Evolutionary conservation across 2,888 invertebrate genomes (phyloP).

Genomic region (Drosophila lacicola): DNA sequence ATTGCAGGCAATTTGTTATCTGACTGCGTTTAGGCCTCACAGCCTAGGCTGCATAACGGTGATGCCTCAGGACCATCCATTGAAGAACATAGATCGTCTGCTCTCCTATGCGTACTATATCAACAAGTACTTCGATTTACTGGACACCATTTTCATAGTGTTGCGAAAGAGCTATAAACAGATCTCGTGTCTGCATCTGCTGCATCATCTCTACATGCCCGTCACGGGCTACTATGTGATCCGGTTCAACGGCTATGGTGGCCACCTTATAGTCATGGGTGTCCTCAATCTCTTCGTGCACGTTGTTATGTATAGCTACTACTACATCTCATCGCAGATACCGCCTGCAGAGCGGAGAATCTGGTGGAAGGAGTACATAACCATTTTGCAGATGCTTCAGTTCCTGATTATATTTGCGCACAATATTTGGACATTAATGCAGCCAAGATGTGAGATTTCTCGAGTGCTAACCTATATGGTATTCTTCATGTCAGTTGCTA

Average conservation of each 20-base stretch:
- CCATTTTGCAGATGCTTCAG: slow-evolving; percentile 55
- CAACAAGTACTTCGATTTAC: slow-evolving; percentile 56
- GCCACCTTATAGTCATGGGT: slow-evolving; percentile 51
- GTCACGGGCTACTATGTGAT: slow-evolving; percentile 39
- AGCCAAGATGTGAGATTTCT: slow-evolving; percentile 41
- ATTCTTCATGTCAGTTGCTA: slow-evolving; percentile 25
- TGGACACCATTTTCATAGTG: slow-evolving; percentile 65
- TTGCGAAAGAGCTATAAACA: slow-evolving; percentile 58
- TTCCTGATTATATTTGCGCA: slow-evolving; percentile 46
- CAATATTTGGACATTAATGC: slow-evolving; percentile 35
- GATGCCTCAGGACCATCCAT: slow-evolving; percentile 35
- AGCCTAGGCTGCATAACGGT: slow-evolving; percentile 21
- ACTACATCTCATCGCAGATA: slow-evolving; percentile 40
- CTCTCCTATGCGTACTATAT: slow-evolving; percentile 57
- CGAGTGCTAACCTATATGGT: slow-evolving; percentile 9
- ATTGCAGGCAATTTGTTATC: slow-evolving; percentile 23
- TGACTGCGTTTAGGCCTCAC: slow-evolving; percentile 11
- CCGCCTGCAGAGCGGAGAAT: slow-evolving; percentile 15
- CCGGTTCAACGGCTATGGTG: slow-evolving; percentile 55
- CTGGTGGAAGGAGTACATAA: slow-evolving; percentile 64
- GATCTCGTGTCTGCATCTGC: slow-evolving; percentile 50
- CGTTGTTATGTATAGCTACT: slow-evolving; percentile 57
- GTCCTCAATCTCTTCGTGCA: slow-evolving; percentile 58
- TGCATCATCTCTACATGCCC: slow-evolving; percentile 62
- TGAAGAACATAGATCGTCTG: slow-evolving; percentile 48